Conservation (phyloP, 2,888 invertebrate species). For the Beris morrisii region DNA sequence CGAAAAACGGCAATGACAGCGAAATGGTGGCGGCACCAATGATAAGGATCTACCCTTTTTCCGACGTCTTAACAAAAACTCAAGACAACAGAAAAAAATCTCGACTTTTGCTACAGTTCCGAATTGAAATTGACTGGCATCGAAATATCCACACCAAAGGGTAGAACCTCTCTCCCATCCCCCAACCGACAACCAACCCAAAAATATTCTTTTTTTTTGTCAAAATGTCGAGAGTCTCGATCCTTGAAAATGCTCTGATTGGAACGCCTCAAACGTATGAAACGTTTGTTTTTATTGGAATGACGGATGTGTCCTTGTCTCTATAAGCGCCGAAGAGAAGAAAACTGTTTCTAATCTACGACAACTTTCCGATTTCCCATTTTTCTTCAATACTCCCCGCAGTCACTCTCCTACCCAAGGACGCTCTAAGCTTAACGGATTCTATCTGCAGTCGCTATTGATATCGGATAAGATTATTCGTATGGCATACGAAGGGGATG, state of each 20-base stretch:
- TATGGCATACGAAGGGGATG: constrained; percentile 3
- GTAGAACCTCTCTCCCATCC: not conserved
- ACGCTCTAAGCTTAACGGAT: too few relatives aligned
- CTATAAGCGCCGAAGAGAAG: too few relatives aligned
- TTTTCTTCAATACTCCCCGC: too few relatives aligned
- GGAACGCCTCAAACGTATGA: too few relatives aligned
- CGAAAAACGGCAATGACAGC: not conserved
- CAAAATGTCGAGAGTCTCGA: not conserved
- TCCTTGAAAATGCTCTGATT: not conserved
- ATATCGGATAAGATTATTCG: not conserved
- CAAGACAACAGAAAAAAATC: constrained; percentile 6
- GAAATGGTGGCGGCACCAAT: not conserved
- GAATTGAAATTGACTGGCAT: not conserved
- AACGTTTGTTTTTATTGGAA: too few relatives aligned
- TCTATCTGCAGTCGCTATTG: too few relatives aligned
- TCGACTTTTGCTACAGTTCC: not conserved
- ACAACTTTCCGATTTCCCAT: too few relatives aligned
- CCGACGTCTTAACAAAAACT: constrained; percentile 8
- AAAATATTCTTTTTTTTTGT: not conserved
- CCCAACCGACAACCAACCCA: not conserved
- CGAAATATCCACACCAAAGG: not conserved
- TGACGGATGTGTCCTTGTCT: too few relatives aligned
- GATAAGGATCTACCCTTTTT: constrained; percentile 12
- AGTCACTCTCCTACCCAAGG: too few relatives aligned
- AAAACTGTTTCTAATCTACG: too few relatives aligned